These are phyloP conservation scores for Epicauta chinensis DNA, from an alignment of 1,140 invertebrate species.

Conservation along the genomic window DNA sequence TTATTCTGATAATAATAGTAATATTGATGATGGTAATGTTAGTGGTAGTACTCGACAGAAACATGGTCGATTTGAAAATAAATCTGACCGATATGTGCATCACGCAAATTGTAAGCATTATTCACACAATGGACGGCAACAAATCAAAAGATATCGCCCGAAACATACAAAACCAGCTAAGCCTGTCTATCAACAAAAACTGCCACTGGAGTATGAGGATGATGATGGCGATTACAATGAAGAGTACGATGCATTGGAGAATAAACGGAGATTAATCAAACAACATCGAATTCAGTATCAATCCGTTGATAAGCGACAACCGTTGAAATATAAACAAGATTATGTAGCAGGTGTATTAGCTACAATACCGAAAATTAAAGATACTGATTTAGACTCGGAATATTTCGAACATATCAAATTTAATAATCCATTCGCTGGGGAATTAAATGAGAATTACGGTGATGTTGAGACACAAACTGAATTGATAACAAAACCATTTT, in stretches of 20 bases:
- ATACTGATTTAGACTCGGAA: neutral
- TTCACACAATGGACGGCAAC: neutral
- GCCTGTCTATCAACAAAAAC: neutral
- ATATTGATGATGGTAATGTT: too few species aligned
- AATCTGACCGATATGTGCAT: neutral
- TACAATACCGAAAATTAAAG: conserved; percentile 8
- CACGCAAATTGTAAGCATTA: neutral
- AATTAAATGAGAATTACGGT: neutral
- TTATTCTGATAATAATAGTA: neutral
- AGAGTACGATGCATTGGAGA: neutral
- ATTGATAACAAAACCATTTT: neutral
- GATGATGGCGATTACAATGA: conserved; percentile 1
- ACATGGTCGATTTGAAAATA: neutral
- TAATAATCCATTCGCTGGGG: neutral
- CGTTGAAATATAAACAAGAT: conserved; percentile 2
- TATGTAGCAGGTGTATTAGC: conserved; percentile 8
- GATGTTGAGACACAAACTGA: conserved; percentile 5
- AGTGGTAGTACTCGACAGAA: too few species aligned
- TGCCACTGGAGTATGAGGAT: neutral
- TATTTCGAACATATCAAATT: neutral
- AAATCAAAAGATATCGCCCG: neutral
- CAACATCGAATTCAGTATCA: conserved; percentile 5
- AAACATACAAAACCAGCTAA: neutral
- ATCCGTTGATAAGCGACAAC: neutral
- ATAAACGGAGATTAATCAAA: conserved; percentile 1